Percentiles rank a stretch among this genome's conserved stretches.
These are phyloP conservation scores for Rhagonycha fulva DNA, from an alignment of 2,888 invertebrate species.

Conservation along the genomic window DNA sequence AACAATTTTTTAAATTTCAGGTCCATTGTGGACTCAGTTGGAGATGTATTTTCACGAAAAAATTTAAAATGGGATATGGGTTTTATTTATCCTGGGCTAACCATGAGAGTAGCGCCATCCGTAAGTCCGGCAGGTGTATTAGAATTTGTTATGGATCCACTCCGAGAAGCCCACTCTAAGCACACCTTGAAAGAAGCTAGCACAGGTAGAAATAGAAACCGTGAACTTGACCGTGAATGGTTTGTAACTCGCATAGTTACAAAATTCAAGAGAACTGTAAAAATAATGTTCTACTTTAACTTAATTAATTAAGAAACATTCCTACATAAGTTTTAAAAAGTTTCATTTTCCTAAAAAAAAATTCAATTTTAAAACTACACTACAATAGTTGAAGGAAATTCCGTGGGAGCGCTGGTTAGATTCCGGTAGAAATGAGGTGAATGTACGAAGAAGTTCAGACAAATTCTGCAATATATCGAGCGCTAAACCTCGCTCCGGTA, in stretches of 20 bases:
- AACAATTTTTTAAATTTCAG: constrained; percentile 54
- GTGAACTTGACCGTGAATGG: constrained; percentile 27
- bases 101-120: constrained; percentile 76
- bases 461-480: neutral
- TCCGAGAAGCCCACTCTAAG: constrained; percentile 57
- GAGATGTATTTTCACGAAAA: constrained; percentile 70
- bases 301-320: neutral
- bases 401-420: neutral
- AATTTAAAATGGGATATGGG: constrained; percentile 77
- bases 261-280: neutral
- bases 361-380: no score
- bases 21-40: constrained; percentile 69
- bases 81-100: constrained; percentile 73
- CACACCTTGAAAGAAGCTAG: constrained; percentile 63
- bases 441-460: neutral
- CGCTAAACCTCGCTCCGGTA: neutral
- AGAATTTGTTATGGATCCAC: constrained; percentile 74
- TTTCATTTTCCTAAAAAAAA: neutral
- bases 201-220: constrained; percentile 59
- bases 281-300: neutral
- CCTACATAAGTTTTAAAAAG: neutral
- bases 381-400: neutral
- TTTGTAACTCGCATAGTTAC: constrained; percentile 9
- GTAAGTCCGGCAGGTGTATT: constrained; percentile 70
- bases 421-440: neutral